Base-by-base conservation (phyloP, 2,797 vertebrate species). In the Synaphobranchus kaupii region DNA sequence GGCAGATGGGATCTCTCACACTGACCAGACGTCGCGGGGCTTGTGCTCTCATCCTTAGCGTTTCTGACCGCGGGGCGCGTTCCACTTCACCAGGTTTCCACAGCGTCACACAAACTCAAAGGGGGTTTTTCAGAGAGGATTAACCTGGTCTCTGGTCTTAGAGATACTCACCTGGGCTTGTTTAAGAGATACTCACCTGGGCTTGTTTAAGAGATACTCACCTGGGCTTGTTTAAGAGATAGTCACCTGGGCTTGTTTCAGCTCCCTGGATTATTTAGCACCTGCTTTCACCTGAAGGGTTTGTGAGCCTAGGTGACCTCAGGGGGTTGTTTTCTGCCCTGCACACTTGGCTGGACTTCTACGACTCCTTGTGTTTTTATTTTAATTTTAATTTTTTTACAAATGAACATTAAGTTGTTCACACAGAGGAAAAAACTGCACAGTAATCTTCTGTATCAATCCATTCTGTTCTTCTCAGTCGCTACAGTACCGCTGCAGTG, bases 21-120 rank as follows among this genome's bases (percentile, higher is more conserved):
- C 73, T 20, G 80, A 28, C 48, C 48, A 56, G 81, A 54, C 25
- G 17, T 48, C 58, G 25, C 6, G 31, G 22, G 68, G 15, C 6
- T 44, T 13, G 17, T 31, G 47, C 17, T 15, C 48, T 60, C 81
- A 47, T 54, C 76, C 39, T 56, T 34, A 20, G 39, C 1, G 10
- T 39, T 50, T 44, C 15, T 52, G 48, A 52, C 44, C 25, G 13
- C 12, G 10, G 44, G 85, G 25, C 39, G 44, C 20, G 87, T 50
- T 68, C 82, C n/a, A 54, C 48, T 66, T 47, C 84, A 81, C 31
- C 66, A 86, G 54, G 25, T 54, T 39, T 78, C 85, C 71, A 50
- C 34, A 3, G 12, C 9, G 9, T 85, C 28, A 44, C 44, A 56
- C 9, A 50, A 84, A 87, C 86, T 56, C 47, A 54, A 34, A 83